Evolutionary conservation across 2,888 invertebrate genomes (phyloP).

Genomic region (Drosophila silvestris): DNA sequence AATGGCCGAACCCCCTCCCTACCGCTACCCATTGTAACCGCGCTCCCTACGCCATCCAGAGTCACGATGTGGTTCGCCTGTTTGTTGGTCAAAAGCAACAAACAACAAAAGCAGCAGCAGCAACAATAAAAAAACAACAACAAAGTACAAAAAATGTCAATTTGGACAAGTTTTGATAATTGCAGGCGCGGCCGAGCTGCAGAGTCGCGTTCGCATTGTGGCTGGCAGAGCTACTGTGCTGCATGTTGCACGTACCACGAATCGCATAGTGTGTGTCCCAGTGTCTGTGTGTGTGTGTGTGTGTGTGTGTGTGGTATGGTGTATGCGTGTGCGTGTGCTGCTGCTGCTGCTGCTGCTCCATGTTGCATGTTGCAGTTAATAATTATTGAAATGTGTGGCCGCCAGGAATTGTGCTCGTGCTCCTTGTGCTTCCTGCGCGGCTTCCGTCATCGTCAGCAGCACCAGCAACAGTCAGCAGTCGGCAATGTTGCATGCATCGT

Average conservation of each 20-base stretch:
- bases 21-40: background rate
- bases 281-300: background rate
- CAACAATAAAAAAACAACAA: slow-evolving; percentile 14
- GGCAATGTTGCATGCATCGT: slow-evolving; percentile 77
- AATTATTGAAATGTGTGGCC: slow-evolving; percentile 82
- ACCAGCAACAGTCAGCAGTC: slow-evolving; percentile 19
- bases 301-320: slow-evolving; percentile 1
- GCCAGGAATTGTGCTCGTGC: slow-evolving; percentile 78
- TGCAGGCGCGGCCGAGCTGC: slow-evolving; percentile 61
- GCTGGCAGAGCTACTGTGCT: slow-evolving; percentile 71
- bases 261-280: slow-evolving; percentile 20
- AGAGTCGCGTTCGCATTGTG: slow-evolving; percentile 51
- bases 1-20: slow-evolving; percentile 36
- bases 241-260: slow-evolving; percentile 66
- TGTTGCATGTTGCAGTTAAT: slow-evolving; percentile 82
- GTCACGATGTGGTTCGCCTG: slow-evolving; percentile 43
- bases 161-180: slow-evolving; percentile 81
- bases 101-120: slow-evolving; percentile 1
- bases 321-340: slow-evolving; percentile 43
- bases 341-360: slow-evolving; percentile 45
- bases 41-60: slow-evolving; percentile 16
- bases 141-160: slow-evolving; percentile 67
- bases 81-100: slow-evolving; percentile 45
- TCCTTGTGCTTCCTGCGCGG: slow-evolving; percentile 79
- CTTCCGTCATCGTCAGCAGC: slow-evolving; percentile 61